A percentile compares a stretch with the other conserved stretches of the same genome.
These are phyloP conservation scores for Phortica magna DNA, from an alignment of 2,888 invertebrate genomes.

Conservation along the genomic window DNA sequence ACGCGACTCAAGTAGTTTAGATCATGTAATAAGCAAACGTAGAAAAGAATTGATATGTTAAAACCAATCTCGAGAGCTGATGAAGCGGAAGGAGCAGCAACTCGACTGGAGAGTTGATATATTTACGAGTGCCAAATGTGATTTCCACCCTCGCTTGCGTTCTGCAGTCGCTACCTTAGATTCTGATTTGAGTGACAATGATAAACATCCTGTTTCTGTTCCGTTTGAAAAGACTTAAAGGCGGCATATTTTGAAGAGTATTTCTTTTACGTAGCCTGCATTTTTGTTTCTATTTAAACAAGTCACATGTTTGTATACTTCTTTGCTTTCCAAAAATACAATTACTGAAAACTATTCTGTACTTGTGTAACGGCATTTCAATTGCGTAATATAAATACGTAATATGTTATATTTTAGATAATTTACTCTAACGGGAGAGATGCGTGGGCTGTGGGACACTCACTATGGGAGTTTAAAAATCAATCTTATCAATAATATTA, in stretches of 20 bases:
- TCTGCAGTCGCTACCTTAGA: neutral
- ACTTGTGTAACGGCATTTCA: no score
- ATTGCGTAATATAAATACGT: no score
- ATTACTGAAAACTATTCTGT: no score
- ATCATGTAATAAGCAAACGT: neutral
- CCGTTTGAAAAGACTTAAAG: neutral
- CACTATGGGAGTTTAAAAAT: no score
- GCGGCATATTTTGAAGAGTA: neutral
- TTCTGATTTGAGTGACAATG: constrained; percentile 23
- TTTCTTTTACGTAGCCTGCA: neutral
- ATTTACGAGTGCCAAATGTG: constrained; percentile 10
- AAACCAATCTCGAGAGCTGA: neutral
- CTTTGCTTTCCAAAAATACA: no score
- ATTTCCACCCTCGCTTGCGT: constrained; percentile 33
- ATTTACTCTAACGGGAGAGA: no score
- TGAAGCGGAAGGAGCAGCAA: constrained; percentile 39
- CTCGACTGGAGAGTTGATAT: constrained; percentile 3
- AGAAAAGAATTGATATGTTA: neutral
- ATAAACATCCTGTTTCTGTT: constrained; percentile 24
- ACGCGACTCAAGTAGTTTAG: neutral
- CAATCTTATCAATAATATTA: no score
- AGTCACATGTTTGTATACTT: neutral
- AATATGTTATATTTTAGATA: no score
- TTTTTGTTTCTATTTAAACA: neutral
- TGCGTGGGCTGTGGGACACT: no score